A percentile compares a stretch with the other conserved stretches of the same genome.
Evolutionary conservation across 1,140 invertebrate species (phyloP).

Genomic region (Triops cancriformis): DNA sequence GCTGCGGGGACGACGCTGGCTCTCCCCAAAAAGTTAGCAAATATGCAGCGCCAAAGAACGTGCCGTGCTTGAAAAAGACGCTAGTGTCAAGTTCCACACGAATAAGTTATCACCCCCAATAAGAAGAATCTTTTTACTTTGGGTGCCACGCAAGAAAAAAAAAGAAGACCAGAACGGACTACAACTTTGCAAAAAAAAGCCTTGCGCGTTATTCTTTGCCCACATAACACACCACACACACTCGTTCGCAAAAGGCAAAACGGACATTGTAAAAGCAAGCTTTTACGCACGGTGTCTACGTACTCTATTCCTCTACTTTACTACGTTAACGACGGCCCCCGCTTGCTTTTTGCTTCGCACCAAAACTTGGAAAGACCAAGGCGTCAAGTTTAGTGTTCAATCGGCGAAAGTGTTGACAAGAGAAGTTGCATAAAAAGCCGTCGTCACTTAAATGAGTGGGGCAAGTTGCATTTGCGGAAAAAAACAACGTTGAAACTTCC

Average conservation of each 20-base stretch:
- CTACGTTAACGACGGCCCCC: neutral
- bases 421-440: too few species aligned
- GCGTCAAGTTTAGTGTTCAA: neutral
- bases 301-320: neutral
- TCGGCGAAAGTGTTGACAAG: too few species aligned
- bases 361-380: neutral
- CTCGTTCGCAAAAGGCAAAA: slow-evolving; percentile 10
- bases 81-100: slow-evolving; percentile 12
- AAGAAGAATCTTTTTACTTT: neutral
- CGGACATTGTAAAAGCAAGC: slow-evolving; percentile 3
- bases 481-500: neutral
- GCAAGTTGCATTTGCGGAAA: too few species aligned
- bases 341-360: neutral
- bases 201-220: neutral
- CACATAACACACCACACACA: neutral
- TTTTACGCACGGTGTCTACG: slow-evolving; percentile 12
- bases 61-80: slow-evolving; percentile 12
- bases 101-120: slow-evolving; percentile 7
- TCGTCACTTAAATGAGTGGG: too few species aligned
- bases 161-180: neutral
- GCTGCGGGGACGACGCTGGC: slow-evolving; percentile 11
- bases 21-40: slow-evolving; percentile 13
- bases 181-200: neutral
- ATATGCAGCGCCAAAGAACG: slow-evolving; percentile 12
- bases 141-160: slow-evolving; percentile 1